Conservation (phyloP, 2,888 invertebrate species). For the Brenthis ino region DNA sequence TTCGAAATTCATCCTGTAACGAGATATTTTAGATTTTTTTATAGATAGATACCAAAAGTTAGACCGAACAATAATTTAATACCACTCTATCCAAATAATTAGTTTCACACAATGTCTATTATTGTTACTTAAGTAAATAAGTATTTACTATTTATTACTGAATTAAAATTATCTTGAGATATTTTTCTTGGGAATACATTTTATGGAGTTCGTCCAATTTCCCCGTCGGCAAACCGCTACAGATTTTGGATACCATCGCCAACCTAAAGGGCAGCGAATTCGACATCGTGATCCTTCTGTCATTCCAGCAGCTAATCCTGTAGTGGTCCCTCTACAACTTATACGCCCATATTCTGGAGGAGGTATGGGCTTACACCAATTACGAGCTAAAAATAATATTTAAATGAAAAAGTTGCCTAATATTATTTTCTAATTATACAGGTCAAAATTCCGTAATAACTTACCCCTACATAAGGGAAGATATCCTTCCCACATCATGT, state of each 20-base stretch:
- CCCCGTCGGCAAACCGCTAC: slow-evolving; percentile 63
- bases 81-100: no score
- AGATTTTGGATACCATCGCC: slow-evolving; percentile 51
- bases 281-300: slow-evolving; percentile 68
- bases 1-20: no score
- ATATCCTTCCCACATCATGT: slow-evolving; percentile 63
- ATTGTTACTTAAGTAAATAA: no score
- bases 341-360: slow-evolving; percentile 63
- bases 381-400: slow-evolving; percentile 50
- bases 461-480: slow-evolving; percentile 67
- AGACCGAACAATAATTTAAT: no score
- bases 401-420: slow-evolving; percentile 8
- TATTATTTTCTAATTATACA: not conserved
- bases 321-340: slow-evolving; percentile 61
- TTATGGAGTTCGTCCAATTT: slow-evolving; percentile 59
- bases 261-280: slow-evolving; percentile 60
- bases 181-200: slow-evolving; percentile 50
- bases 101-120: no score
- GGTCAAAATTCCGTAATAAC: not conserved
- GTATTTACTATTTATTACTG: no score
- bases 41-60: no score
- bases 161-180: not conserved
- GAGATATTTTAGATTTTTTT: no score
- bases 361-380: slow-evolving; percentile 58
- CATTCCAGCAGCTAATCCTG: slow-evolving; percentile 46